Evolutionary conservation across 2,888 invertebrate genomes (phyloP).

Genomic region (Acleris emargana): DNA sequence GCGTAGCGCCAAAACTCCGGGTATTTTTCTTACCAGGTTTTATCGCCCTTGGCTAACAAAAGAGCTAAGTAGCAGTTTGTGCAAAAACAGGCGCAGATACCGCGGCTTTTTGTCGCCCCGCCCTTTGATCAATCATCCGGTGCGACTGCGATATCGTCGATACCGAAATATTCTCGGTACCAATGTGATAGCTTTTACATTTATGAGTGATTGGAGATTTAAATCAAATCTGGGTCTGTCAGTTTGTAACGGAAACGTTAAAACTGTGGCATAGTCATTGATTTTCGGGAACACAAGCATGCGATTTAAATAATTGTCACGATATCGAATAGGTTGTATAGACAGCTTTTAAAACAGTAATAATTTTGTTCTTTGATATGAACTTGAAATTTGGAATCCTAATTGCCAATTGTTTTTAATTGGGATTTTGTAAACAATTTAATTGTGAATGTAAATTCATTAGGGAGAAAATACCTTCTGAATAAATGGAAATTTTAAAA

Average conservation of each 20-base stretch:
- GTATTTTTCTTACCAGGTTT: slow-evolving; percentile 32
- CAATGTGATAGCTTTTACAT: slow-evolving; percentile 14
- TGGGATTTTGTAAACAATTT: no score
- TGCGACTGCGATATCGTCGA: slow-evolving; percentile 20
- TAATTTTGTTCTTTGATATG: no score
- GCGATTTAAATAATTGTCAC: background rate
- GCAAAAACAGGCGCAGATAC: slow-evolving; percentile 32
- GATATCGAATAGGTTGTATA: no score
- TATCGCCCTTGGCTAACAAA: slow-evolving; percentile 28
- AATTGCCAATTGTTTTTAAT: no score
- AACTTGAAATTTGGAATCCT: no score
- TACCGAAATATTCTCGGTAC: slow-evolving; percentile 24
- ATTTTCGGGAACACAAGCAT: no score
- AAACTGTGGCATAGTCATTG: no score
- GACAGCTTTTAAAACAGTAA: no score
- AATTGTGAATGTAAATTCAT: no score
- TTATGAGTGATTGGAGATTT: slow-evolving; percentile 10
- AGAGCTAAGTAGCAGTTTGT: slow-evolving; percentile 36
- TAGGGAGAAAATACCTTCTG: no score
- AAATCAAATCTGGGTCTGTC: background rate
- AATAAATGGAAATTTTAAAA: no score
- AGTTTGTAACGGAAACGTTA: background rate
- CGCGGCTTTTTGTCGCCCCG: slow-evolving; percentile 29
- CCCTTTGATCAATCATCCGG: slow-evolving; percentile 33
- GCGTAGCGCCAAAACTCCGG: slow-evolving; percentile 25